Evolutionary conservation across 2,113 vertebrate genomes (phyloP).

Genomic region (Prunella himalayana): DNA sequence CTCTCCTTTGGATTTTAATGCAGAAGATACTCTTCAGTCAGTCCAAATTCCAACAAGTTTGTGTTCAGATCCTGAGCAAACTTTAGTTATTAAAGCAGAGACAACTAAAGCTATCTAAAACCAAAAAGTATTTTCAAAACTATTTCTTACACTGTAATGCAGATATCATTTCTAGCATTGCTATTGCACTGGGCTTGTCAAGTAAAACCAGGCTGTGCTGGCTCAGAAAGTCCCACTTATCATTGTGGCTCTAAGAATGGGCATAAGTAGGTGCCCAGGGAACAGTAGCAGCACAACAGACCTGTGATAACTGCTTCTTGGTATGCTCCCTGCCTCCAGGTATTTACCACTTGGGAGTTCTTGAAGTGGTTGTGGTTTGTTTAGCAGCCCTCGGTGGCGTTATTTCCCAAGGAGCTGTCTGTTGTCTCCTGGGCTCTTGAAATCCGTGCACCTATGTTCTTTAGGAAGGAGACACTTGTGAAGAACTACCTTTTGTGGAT

Average conservation of each 20-base stretch:
- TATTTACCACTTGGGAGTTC: background rate
- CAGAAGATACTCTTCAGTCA: background rate
- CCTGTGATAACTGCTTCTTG: background rate
- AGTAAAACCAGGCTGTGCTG: background rate
- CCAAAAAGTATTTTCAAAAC: background rate
- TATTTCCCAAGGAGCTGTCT: background rate
- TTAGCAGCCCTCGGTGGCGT: background rate
- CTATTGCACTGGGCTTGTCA: background rate
- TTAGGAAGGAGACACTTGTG: background rate
- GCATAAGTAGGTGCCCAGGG: background rate
- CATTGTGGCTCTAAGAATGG: background rate
- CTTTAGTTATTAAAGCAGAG: background rate
- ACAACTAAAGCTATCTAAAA: background rate
- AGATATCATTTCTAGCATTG: background rate
- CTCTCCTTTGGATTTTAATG: background rate
- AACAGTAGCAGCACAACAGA: background rate
- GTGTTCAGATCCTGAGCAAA: background rate
- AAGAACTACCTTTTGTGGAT: background rate
- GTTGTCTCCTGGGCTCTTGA: background rate
- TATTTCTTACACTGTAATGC: background rate
- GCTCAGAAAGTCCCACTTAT: background rate
- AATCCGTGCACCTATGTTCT: fast-evolving
- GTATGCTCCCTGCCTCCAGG: background rate
- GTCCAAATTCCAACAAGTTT: background rate
- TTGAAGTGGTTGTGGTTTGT: background rate